A percentile compares a stretch with the other conserved stretches of the same genome.
phyloP scores from a whole-genome alignment of 2,888 invertebrate species.

The Trimorus sp. region DNA sequence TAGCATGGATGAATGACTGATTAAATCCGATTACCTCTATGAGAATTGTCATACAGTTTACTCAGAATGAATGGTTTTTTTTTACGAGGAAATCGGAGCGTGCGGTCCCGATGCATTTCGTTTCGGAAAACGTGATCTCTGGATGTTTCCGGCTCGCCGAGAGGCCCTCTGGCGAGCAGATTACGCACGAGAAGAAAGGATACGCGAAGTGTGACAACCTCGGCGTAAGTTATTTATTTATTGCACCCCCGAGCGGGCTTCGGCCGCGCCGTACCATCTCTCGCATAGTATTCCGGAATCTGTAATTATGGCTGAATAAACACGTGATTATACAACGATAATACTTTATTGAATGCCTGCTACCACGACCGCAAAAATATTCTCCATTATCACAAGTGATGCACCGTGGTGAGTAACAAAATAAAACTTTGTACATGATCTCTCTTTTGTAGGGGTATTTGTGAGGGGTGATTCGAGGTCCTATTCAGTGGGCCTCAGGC shows the following conservation, averaged over 20 bases:
- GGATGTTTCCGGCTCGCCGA: too few species aligned
- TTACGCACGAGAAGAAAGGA: not conserved
- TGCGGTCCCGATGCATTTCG: too few species aligned
- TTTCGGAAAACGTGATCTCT: too few species aligned
- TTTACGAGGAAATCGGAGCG: too few species aligned
- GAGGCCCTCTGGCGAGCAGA: too few species aligned
- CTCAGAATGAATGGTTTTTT: too few species aligned
- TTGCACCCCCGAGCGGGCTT: conserved; percentile 15
- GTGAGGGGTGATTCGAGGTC: not conserved
- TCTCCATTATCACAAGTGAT: conserved; percentile 40
- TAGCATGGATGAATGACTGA: too few species aligned
- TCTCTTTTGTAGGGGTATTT: conserved; percentile 2
- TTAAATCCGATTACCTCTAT: too few species aligned
- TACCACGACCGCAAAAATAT: conserved; percentile 44
- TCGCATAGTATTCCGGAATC: conserved; percentile 19
- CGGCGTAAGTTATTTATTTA: conserved; percentile 48
- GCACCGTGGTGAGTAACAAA: conserved; percentile 40
- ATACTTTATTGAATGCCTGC: conserved; percentile 49
- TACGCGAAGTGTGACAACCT: conserved; percentile 1
- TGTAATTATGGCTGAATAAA: conserved; percentile 43
- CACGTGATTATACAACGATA: conserved; percentile 39
- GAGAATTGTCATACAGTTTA: too few species aligned
- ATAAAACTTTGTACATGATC: conserved; percentile 49
- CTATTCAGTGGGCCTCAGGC: conserved; percentile 76
- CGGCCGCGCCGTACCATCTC: conserved; percentile 9